Conservation (phyloP, 2,888 invertebrate species). For the Rotaria sp. region DNA sequence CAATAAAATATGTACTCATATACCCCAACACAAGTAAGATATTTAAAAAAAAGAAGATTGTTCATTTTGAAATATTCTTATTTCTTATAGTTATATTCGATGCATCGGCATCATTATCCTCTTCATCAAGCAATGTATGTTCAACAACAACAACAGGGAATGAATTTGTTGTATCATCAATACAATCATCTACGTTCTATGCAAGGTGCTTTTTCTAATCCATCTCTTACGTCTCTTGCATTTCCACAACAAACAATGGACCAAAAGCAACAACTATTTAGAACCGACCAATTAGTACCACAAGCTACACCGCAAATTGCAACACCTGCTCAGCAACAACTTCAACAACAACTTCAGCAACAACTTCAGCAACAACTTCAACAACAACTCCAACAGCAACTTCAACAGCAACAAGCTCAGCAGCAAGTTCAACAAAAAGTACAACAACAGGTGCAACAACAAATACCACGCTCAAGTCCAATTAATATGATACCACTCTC, state of each 20-base stretch:
- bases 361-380: not conserved
- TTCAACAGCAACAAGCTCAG: not conserved
- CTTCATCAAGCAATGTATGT: not conserved
- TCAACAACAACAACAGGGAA: not conserved
- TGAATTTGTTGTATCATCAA: not conserved
- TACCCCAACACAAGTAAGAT: not conserved
- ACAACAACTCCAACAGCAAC: no score
- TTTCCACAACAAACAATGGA: not conserved
- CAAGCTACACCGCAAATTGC: not conserved
- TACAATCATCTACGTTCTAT: not conserved
- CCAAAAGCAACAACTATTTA: not conserved
- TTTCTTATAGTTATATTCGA: not conserved
- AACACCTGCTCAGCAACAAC: not conserved
- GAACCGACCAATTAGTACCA: not conserved
- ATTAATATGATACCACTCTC: not conserved
- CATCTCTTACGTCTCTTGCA: not conserved
- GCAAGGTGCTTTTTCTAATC: not conserved
- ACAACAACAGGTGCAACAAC: not conserved
- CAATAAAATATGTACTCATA: not conserved
- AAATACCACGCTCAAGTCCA: constrained; percentile 16
- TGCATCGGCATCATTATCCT: not conserved
- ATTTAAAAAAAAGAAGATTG: no score
- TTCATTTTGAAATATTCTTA: not conserved
- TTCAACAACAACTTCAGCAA: not conserved
- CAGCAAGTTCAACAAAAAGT: not conserved